Evolutionary conservation across 1,140 invertebrate species (phyloP), one percentile per base, ranked within the genome.

Genomic region (Akabosia matsudoensis): DNA sequence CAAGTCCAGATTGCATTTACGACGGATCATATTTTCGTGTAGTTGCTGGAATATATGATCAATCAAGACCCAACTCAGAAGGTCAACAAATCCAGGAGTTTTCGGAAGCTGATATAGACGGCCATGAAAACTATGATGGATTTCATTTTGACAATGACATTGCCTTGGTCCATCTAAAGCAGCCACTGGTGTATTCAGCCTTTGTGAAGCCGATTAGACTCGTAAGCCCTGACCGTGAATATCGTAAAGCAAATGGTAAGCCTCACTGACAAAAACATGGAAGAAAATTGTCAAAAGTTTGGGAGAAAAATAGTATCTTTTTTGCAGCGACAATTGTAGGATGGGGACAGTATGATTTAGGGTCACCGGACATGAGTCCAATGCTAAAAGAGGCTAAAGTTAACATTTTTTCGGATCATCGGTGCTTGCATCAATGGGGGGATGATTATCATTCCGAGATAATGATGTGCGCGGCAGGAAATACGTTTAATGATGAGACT

Each of bases 111-210:
- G 61, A 2, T 10, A 31, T 67, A 30, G 61, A 30, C 24, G 28
- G 4, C 31, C 61, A 67, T 30, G 61, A 67, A n/a, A 13, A 67
- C n/a, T 67, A 30, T 31, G 61, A 67, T n/a, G 28, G 28, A 30
- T 67, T 67, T 30, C 61, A 67, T 67, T 67, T 16, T 31, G 61
- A 67, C 28, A 67, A 67, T n/a, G 61, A 67, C 28, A 28, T 67
- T 10, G 61, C 61, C 3, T 30, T 67, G 10, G 31, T 67, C 3
- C 61, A 67, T 67, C 28, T 67, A 10, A 4, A 28, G 1, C 2
- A 2, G 31, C 61, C 61, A 1, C 30, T 67, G 3, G 31, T 14
- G 4, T 67, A 10, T 31, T 30, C 26, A 4, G 1, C 3, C 14
- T 30, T 7, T 31, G 61, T 67, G 26, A 28, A 67, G 28, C 28